A percentile compares a stretch with the other conserved stretches of the same genome.
Conservation (phyloP, 2,797 vertebrate genomes). For the Propithecus deckenii region DNA sequence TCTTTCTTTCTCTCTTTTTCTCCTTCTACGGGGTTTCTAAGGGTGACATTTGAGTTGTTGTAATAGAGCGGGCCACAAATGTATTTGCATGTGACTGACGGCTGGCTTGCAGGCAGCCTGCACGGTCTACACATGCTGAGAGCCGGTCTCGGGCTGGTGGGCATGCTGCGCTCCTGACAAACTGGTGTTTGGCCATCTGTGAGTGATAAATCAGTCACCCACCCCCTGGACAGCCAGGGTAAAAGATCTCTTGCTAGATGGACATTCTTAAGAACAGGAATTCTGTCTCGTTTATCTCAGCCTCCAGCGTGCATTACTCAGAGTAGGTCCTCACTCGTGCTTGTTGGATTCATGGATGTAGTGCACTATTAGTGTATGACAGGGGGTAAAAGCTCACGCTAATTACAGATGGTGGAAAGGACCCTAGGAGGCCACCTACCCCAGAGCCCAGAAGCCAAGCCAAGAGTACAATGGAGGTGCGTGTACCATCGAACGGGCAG, state of each 20-base stretch:
- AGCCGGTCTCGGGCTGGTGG: not conserved
- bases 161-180: not conserved
- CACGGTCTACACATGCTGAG: not conserved
- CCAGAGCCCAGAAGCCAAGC: slow-evolving; percentile 59
- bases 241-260: not conserved
- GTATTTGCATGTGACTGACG: not conserved
- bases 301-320: fast-evolving
- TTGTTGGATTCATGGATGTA: not conserved
- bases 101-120: not conserved
- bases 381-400: not conserved
- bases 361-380: not conserved
- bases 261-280: not conserved
- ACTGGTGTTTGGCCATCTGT: slow-evolving; percentile 57
- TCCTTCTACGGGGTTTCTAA: not conserved
- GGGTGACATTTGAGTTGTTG: not conserved
- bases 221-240: not conserved
- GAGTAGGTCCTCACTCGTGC: not conserved
- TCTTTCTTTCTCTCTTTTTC: not conserved
- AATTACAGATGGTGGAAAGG: slow-evolving; percentile 10
- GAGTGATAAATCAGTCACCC: slow-evolving; percentile 55
- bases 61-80: not conserved
- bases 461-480: slow-evolving; percentile 37
- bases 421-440: not conserved
- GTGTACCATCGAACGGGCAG: not conserved
- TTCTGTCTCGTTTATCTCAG: not conserved